Percentiles rank a stretch among this genome's conserved stretches.
phyloP scores from a whole-genome alignment of 2,113 vertebrate species.

The Halichoeres trimaculatus region DNA sequence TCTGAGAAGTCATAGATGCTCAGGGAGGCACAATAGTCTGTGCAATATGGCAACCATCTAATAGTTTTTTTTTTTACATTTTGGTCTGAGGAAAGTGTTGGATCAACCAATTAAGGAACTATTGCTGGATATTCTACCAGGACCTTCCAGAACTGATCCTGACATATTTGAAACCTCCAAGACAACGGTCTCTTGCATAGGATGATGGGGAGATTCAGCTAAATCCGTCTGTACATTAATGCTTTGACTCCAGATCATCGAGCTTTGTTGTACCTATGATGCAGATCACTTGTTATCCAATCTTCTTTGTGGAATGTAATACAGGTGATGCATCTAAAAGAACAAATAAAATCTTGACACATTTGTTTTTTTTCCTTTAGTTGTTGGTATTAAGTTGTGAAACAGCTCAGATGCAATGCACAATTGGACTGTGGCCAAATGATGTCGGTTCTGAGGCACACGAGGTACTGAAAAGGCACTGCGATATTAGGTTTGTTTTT shows the following conservation, averaged over 20 bases:
- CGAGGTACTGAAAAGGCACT: no score
- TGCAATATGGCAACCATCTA: neutral
- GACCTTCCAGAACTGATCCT: neutral
- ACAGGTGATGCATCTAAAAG: no score
- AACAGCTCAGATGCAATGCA: constrained; percentile 1
- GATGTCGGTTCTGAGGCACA: neutral
- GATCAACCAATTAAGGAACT: neutral
- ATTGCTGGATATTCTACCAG: neutral
- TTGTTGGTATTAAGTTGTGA: constrained; percentile 35
- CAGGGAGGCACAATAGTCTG: neutral
- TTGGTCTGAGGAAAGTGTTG: neutral
- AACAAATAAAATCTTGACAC: no score
- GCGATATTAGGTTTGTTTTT: no score
- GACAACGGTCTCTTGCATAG: neutral
- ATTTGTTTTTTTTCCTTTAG: constrained; percentile 19
- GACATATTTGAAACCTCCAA: constrained; percentile 3
- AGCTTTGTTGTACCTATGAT: neutral
- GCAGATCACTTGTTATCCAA: neutral
- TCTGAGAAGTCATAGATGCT: neutral
- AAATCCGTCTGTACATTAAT: constrained; percentile 6
- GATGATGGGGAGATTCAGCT: neutral
- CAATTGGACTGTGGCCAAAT: neutral
- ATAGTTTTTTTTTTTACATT: neutral
- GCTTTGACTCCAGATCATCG: constrained; percentile 8
- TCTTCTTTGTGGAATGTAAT: no score